These are phyloP conservation scores for Aleiodes sp. DNA, from an alignment of 1,140 invertebrate species.

Conservation along the genomic window DNA sequence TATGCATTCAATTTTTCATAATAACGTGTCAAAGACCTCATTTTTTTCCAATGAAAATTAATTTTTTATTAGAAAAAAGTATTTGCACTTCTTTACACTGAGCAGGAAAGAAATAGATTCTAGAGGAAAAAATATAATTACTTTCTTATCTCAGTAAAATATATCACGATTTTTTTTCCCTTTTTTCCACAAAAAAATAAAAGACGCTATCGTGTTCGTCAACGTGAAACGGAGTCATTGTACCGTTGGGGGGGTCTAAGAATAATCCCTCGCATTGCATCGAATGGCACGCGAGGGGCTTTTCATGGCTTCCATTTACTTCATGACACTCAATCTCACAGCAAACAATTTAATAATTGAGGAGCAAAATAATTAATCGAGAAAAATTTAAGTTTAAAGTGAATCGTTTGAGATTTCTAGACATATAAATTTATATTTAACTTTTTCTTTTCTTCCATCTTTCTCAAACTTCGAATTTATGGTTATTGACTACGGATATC, in stretches of 20 bases:
- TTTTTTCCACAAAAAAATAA: neutral
- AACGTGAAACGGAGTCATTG: slow-evolving; percentile 4
- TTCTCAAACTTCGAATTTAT: neutral
- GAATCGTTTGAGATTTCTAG: neutral
- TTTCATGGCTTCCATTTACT: slow-evolving; percentile 1
- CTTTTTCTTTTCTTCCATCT: too few species aligned
- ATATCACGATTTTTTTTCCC: neutral
- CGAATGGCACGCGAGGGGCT: neutral
- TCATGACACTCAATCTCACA: neutral
- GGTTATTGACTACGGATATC: neutral
- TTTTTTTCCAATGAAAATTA: neutral
- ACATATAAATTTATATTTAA: neutral
- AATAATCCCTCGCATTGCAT: neutral
- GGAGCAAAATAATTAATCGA: neutral
- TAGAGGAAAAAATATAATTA: neutral
- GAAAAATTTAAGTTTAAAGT: neutral
- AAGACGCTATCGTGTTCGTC: neutral
- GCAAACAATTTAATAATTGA: neutral
- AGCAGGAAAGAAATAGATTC: too few species aligned
- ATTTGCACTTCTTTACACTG: neutral
- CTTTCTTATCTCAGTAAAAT: neutral
- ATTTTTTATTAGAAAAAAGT: too few species aligned
- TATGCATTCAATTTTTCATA: neutral
- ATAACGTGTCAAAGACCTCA: neutral
- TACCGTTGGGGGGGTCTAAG: neutral